Evolutionary conservation across 2,888 invertebrate species (phyloP), one percentile per base, ranked within the genome.

Genomic region (Chelonus formosanus): DNA sequence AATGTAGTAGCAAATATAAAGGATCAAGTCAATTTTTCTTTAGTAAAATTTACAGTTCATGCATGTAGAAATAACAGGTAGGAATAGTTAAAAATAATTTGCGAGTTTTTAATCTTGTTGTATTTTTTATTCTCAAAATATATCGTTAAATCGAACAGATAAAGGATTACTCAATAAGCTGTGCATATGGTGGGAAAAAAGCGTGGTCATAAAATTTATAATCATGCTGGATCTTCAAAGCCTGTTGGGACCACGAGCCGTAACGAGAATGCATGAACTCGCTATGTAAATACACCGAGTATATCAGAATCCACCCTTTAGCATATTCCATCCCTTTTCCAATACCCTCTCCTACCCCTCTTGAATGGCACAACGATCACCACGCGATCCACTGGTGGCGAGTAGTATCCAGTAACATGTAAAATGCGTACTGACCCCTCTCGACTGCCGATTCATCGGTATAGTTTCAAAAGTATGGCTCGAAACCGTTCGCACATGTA

Each of bases 231-330:
- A 65, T 65, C 61, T 53, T 65, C 60, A 32, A 48, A 65, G 59
- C 65, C 65, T 55, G 59, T 61, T 61, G 60, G 61, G 59, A 65
- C 64, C 56, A 67, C 40, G 64, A 63, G 63, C 56, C 57, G 62
- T 68, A 67, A 69, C 65, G 65, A 70, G 65, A 70, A 68, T 66
- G 54, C 65, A 70, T 56, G 64, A 60, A 63, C 43, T 63, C 54
- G 65, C 59, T 66, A 66, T 72, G 72, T 68, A 70, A 69, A 72
- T 70, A 67, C 53, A 63, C 61, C 48, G 45, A 59, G 55, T 47
- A 59, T 61, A 61, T 61, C 58, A 52, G 57, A 44, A n/a, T 34
- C 52, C 45, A 58, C 64, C 64, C 64, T 50, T 34, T 50, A 35
- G 43, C 44, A 20, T 48, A 31, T 43, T 10, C n/a, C 52, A 50